Conservation (phyloP, 1,140 invertebrate species). For the Temnothorax curvispinosus region DNA sequence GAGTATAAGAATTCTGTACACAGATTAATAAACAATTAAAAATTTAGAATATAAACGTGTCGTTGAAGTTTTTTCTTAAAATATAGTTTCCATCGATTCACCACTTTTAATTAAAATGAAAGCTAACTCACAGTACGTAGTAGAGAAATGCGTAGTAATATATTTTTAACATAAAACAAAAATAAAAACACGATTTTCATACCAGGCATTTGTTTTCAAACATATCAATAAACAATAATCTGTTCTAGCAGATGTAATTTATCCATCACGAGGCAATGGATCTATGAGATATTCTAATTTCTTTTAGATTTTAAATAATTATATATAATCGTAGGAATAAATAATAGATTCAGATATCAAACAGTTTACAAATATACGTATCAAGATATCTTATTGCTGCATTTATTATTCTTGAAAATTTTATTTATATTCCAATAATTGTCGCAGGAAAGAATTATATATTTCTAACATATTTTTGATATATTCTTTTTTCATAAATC, state of each 20-base stretch:
- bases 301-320: no score
- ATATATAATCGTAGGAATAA: not conserved
- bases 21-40: constrained; percentile 59
- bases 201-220: no score
- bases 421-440: not conserved
- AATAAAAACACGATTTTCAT: no score
- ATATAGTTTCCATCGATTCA: not conserved
- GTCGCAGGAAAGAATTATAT: not conserved
- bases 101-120: not conserved
- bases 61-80: not conserved
- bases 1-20: constrained; percentile 51
- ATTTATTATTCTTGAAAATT: not conserved
- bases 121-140: no score
- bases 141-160: no score
- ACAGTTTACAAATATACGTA: not conserved
- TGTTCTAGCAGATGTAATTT: no score
- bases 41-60: constrained; percentile 21
- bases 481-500: not conserved
- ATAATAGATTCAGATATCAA: not conserved
- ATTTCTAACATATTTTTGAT: not conserved
- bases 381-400: not conserved
- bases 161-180: no score
- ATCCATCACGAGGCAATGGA: no score
- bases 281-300: no score
- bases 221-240: no score